phyloP scores from a whole-genome alignment of 2,113 vertebrate species.

The Buteo buteo region DNA sequence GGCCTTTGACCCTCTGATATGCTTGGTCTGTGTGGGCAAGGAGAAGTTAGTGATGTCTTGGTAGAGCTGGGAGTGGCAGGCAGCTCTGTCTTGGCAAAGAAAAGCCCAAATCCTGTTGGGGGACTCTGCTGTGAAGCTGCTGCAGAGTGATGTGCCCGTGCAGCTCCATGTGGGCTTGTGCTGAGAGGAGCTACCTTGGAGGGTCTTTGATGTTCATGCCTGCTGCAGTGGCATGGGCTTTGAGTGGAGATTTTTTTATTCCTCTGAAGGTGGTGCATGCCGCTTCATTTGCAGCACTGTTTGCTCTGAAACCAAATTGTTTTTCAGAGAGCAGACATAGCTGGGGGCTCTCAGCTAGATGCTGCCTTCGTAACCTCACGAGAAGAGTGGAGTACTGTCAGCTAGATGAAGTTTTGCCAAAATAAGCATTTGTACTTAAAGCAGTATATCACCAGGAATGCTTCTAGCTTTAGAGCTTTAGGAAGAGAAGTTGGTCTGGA shows the following conservation, averaged over 20 bases:
- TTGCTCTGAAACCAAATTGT: background rate
- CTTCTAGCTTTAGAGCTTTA: background rate
- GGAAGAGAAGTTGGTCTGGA: background rate
- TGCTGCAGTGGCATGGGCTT: background rate
- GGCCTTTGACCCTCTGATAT: background rate
- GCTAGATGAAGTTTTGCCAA: background rate
- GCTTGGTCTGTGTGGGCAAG: background rate
- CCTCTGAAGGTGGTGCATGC: background rate
- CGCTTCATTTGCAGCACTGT: background rate
- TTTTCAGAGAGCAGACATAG: background rate
- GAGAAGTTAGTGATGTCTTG: background rate
- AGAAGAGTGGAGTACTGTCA: background rate
- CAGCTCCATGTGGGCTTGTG: background rate
- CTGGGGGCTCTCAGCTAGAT: background rate
- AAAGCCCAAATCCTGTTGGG: background rate
- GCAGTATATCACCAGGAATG: background rate
- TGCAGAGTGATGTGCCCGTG: accelerated
- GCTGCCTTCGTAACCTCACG: constrained; percentile 11
- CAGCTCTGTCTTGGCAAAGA: background rate
- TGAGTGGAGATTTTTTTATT: background rate
- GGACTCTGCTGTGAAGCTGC: background rate
- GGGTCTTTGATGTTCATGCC: background rate
- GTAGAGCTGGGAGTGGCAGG: background rate
- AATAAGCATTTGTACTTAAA: background rate
- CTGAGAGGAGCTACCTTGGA: background rate